Evolutionary conservation across 2,888 invertebrate species (phyloP).

Genomic region (Drosophila sordidapex): DNA sequence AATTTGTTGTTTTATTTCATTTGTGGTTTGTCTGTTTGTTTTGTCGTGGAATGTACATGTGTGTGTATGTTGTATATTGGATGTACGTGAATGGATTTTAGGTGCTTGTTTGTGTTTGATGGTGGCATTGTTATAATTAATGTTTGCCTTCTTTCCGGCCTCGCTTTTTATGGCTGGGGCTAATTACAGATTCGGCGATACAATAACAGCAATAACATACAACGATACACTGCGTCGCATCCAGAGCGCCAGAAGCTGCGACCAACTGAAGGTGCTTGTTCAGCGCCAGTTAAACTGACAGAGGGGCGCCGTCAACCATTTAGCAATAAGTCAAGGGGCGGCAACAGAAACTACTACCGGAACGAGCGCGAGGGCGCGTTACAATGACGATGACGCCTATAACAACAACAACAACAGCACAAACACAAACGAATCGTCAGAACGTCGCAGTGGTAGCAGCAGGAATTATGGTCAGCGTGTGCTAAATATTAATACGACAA

Average conservation of each 20-base stretch:
- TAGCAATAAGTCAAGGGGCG: constrained; percentile 4
- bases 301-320: constrained; percentile 4
- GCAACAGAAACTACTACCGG: background rate
- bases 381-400: constrained; percentile 14
- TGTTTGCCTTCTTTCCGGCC: constrained; percentile 53
- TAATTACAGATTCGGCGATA: constrained; percentile 79
- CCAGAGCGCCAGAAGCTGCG: constrained; percentile 66
- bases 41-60: background rate
- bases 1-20: constrained; percentile 4
- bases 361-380: constrained; percentile 27
- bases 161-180: constrained; percentile 22
- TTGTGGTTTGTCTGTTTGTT: constrained; percentile 19
- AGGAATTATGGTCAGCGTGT: constrained; percentile 62
- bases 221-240: constrained; percentile 80
- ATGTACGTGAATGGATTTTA: constrained; percentile 35
- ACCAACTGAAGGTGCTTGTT: constrained; percentile 70
- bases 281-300: constrained; percentile 61
- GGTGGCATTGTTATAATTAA: constrained; percentile 66
- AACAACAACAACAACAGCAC: constrained; percentile 7
- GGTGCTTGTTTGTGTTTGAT: constrained; percentile 27
- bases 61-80: constrained; percentile 10
- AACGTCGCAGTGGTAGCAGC: constrained; percentile 8
- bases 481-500: constrained; percentile 67
- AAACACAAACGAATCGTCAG: constrained; percentile 21
- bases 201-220: constrained; percentile 44